Conservation (phyloP, 2,113 vertebrate genomes). For the Saccopteryx leptura region DNA sequence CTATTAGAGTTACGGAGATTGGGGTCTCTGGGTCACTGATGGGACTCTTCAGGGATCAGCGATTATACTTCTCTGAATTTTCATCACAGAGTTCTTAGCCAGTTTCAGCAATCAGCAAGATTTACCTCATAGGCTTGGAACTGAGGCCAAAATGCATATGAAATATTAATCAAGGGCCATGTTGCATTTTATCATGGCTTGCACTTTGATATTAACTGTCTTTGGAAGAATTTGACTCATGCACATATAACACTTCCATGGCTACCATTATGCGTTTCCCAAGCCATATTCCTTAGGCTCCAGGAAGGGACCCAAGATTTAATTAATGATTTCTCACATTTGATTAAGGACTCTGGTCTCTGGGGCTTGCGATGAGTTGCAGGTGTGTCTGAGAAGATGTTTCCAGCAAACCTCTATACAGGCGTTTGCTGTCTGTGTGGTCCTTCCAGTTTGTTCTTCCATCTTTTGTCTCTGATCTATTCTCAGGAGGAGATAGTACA, state of each 20-base stretch:
- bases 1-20: constrained; percentile 67
- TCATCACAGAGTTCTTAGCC: constrained; percentile 16
- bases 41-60: constrained; percentile 49
- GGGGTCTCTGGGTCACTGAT: constrained; percentile 63
- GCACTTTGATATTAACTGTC: constrained; percentile 58
- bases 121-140: constrained; percentile 59
- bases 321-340: constrained; percentile 69
- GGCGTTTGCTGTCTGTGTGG: background rate
- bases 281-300: constrained; percentile 41
- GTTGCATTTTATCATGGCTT: constrained; percentile 66
- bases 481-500: background rate
- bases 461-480: background rate
- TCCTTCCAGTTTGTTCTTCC: background rate
- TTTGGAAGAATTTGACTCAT: constrained; percentile 79
- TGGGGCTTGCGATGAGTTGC: constrained; percentile 26
- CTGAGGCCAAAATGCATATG: constrained; percentile 44
- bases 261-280: constrained; percentile 48
- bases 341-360: constrained; percentile 66
- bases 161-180: background rate
- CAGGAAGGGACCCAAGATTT: constrained; percentile 52
- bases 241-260: constrained; percentile 71
- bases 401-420: background rate
- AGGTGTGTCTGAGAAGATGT: background rate
- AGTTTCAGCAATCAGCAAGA: constrained; percentile 28
- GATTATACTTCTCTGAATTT: constrained; percentile 59